A percentile compares a stretch with the other conserved stretches of the same genome.
Conservation (phyloP, 2,888 invertebrate genomes). For the Oconnorella tubifera region DNA sequence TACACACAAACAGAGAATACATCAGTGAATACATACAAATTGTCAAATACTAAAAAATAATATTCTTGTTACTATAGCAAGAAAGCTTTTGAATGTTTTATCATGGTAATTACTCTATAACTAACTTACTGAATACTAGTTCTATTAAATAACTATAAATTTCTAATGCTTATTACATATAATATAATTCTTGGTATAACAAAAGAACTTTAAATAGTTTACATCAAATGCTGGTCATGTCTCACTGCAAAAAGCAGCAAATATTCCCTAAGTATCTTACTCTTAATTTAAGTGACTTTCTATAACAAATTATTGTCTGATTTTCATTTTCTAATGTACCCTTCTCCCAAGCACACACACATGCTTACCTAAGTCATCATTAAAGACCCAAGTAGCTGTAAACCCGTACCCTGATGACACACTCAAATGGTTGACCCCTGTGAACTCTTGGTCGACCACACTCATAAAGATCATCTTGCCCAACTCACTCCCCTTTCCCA, state of each 20-base stretch:
- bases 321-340: no score
- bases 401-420: conserved; percentile 13
- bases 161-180: no score
- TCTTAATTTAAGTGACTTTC: no score
- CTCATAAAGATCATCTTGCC: conserved; percentile 1
- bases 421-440: conserved; percentile 9
- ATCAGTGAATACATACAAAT: background rate
- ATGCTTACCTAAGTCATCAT: conserved; percentile 13
- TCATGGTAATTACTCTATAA: background rate
- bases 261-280: no score
- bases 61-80: background rate
- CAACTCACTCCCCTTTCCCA: conserved; percentile 12
- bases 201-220: no score
- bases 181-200: no score
- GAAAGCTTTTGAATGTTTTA: background rate
- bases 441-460: conserved; percentile 12
- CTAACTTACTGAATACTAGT: no score
- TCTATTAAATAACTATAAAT: no score
- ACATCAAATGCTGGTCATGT: no score
- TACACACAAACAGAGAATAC: background rate
- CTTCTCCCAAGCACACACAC: background rate
- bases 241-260: no score
- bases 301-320: no score
- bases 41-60: no score
- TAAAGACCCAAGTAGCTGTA: conserved; percentile 4